Conservation (phyloP, 2,888 invertebrate genomes). For the Cryptus armator region DNA sequence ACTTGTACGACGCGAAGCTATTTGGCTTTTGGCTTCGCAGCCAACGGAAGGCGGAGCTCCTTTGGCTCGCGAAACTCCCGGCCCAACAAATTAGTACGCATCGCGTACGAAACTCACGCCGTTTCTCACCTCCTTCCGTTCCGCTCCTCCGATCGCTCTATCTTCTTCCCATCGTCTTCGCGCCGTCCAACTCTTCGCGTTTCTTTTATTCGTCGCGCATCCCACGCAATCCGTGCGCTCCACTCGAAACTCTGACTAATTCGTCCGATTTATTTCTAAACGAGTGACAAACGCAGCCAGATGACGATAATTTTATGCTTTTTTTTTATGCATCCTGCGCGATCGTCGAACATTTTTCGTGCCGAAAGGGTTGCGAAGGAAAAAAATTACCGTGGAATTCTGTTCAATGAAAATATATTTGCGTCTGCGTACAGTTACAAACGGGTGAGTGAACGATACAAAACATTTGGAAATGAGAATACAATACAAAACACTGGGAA, state of each 20-base stretch:
- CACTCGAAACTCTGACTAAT: constrained; percentile 67
- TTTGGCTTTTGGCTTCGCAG: constrained; percentile 73
- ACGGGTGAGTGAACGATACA: constrained; percentile 18
- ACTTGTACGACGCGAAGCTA: constrained; percentile 68
- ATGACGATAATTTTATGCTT: constrained; percentile 19
- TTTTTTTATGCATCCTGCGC: constrained; percentile 6
- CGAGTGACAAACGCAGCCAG: constrained; percentile 63
- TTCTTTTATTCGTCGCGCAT: constrained; percentile 44
- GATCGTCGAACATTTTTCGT: background rate
- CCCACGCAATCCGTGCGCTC: constrained; percentile 68
- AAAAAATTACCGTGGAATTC: background rate
- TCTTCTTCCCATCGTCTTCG: constrained; percentile 16
- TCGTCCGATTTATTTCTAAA: constrained; percentile 72
- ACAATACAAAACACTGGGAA: background rate
- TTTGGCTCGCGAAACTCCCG: constrained; percentile 68
- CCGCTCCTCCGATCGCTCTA: constrained; percentile 27
- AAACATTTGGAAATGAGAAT: constrained; percentile 38
- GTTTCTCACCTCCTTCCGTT: constrained; percentile 64
- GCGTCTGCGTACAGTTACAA: constrained; percentile 6
- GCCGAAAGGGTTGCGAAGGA: background rate
- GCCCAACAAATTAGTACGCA: constrained; percentile 77
- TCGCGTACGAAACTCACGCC: constrained; percentile 65
- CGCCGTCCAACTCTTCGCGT: constrained; percentile 5
- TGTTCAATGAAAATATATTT: constrained; percentile 60
- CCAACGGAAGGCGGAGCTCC: constrained; percentile 71